phyloP scores from a whole-genome alignment of 2,888 invertebrate species.

The Dorcus hopei region DNA sequence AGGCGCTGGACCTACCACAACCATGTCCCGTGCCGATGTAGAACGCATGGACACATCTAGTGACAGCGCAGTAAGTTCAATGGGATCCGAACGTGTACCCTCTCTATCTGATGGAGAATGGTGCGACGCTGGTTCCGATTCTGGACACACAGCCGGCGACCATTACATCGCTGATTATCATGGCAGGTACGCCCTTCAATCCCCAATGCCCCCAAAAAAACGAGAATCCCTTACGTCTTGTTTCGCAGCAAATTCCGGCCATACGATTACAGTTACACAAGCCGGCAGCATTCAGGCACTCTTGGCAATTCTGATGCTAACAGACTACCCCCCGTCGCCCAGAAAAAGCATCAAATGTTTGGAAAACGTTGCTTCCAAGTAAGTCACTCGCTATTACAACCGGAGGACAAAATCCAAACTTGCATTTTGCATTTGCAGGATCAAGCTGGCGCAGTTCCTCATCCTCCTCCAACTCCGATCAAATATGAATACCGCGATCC shows the following conservation, averaged over 20 bases:
- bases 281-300: slow-evolving; percentile 51
- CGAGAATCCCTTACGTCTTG: not conserved
- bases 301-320: slow-evolving; percentile 48
- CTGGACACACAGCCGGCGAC: slow-evolving; percentile 62
- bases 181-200: slow-evolving; percentile 44
- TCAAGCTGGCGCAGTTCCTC: slow-evolving; percentile 33
- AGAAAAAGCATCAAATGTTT: slow-evolving; percentile 92
- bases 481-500: slow-evolving; percentile 59
- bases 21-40: slow-evolving; percentile 49
- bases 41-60: slow-evolving; percentile 82
- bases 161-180: slow-evolving; percentile 75
- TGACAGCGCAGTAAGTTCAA: slow-evolving; percentile 89
- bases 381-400: slow-evolving; percentile 12
- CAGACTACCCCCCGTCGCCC: slow-evolving; percentile 66
- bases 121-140: slow-evolving; percentile 85
- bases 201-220: not conserved
- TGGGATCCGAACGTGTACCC: slow-evolving; percentile 88
- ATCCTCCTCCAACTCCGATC: slow-evolving; percentile 45
- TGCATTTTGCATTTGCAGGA: slow-evolving; percentile 24
- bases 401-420: not conserved
- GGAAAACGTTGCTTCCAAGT: slow-evolving; percentile 84
- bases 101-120: slow-evolving; percentile 87
- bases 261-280: slow-evolving; percentile 65
- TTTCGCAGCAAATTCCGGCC: slow-evolving; percentile 65
- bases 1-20: slow-evolving; percentile 39